Conservation (phyloP, 2,888 invertebrate species). For the Bhutanitis thaidina region DNA sequence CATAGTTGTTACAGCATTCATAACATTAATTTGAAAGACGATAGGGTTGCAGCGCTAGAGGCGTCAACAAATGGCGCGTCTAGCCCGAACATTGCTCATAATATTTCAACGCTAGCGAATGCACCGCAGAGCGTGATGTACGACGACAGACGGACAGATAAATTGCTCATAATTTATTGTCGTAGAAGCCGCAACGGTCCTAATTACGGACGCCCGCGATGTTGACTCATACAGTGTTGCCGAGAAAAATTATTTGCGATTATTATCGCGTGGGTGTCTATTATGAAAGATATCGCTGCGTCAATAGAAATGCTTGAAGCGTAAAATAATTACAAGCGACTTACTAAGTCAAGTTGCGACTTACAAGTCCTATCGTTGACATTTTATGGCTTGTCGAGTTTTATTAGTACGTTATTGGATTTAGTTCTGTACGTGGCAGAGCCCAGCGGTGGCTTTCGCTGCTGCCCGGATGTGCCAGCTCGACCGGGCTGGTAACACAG, state of each 20-base stretch:
- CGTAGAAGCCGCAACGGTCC: slow-evolving; percentile 59
- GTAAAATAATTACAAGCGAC: neutral
- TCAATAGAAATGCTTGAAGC: neutral
- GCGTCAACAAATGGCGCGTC: slow-evolving; percentile 48
- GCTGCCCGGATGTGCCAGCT: too few relatives aligned
- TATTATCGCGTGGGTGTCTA: slow-evolving; percentile 20
- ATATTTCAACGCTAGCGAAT: slow-evolving; percentile 69
- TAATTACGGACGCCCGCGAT: slow-evolving; percentile 59
- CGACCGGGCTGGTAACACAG: too few relatives aligned
- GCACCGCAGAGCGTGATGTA: slow-evolving; percentile 63
- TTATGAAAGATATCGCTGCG: slow-evolving; percentile 9
- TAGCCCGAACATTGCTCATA: slow-evolving; percentile 53
- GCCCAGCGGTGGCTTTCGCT: too few relatives aligned
- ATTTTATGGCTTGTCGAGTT: too few relatives aligned
- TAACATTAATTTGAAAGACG: slow-evolving; percentile 26
- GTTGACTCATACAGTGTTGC: slow-evolving; percentile 35
- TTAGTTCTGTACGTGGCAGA: too few relatives aligned
- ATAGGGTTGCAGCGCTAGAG: slow-evolving; percentile 27
- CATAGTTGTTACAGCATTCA: slow-evolving; percentile 19
- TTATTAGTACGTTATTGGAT: too few relatives aligned
- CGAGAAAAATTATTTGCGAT: slow-evolving; percentile 36
- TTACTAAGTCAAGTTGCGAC: too few relatives aligned
- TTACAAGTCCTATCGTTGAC: too few relatives aligned
- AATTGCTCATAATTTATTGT: slow-evolving; percentile 77
- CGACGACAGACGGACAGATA: slow-evolving; percentile 75